A percentile compares a stretch with the other conserved stretches of the same genome.
These are phyloP conservation scores for Grammomys dolichurus DNA, from an alignment of 2,113 vertebrate species.

Conservation along the genomic window DNA sequence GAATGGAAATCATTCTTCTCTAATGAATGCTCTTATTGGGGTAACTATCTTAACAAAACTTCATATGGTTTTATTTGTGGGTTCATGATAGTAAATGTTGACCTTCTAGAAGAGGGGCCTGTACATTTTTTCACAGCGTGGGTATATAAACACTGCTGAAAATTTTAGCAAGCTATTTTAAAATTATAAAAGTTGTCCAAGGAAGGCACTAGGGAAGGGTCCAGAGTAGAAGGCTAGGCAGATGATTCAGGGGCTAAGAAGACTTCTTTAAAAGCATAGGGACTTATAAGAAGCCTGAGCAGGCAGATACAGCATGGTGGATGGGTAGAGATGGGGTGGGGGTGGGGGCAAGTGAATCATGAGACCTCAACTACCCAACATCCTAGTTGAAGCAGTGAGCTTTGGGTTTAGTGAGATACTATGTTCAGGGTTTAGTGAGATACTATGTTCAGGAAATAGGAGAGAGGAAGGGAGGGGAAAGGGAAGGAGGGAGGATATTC, in stretches of 20 bases:
- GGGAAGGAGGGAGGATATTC: no score
- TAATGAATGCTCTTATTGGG: background rate
- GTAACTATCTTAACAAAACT: background rate
- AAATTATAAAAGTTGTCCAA: conserved; percentile 40
- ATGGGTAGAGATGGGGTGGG: no score
- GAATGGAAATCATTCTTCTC: background rate
- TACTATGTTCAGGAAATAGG: background rate
- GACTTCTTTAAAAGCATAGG: no score
- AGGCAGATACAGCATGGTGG: background rate
- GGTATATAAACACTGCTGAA: conserved; percentile 4
- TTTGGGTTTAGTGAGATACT: background rate
- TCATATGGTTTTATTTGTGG: background rate
- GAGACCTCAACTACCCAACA: background rate
- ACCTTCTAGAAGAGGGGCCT: background rate
- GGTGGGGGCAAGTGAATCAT: background rate
- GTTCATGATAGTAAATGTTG: background rate
- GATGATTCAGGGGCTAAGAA: no score
- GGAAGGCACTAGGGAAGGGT: background rate
- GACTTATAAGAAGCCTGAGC: background rate
- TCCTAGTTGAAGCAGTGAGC: background rate
- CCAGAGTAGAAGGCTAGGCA: background rate
- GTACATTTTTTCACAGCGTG: background rate
- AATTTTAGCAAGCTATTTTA: conserved; percentile 41
- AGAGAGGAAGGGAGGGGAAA: no score
- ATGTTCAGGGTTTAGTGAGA: background rate